Percentiles rank a stretch among this genome's conserved stretches.
Conservation (phyloP, 2,113 vertebrate species). For the Odobenus rosmarus region DNA sequence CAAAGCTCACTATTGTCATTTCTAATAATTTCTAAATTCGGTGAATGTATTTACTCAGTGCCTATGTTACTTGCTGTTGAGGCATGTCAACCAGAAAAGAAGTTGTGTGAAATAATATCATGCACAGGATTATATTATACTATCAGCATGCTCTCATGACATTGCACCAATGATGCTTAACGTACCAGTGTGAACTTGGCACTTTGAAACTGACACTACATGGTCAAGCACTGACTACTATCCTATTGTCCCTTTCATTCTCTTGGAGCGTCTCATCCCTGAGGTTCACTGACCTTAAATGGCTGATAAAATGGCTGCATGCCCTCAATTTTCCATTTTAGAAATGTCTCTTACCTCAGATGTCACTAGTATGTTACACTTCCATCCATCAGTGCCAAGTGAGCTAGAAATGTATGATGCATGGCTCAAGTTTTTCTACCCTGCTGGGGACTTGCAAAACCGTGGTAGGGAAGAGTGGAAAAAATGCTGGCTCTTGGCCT, state of each 20-base stretch:
- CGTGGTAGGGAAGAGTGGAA: neutral
- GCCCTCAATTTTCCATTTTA: neutral
- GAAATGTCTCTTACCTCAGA: neutral
- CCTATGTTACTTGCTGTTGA: neutral
- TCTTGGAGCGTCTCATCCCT: neutral
- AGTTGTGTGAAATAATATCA: neutral
- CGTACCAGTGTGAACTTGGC: neutral
- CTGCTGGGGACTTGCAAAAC: neutral
- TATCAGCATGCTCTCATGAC: neutral
- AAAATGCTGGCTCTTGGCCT: neutral
- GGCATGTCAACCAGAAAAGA: neutral
- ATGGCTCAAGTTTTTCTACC: neutral
- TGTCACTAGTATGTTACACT: neutral
- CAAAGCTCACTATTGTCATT: neutral
- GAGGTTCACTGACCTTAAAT: constrained; percentile 4
- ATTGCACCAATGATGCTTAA: neutral
- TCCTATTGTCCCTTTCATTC: neutral
- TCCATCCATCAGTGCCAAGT: neutral
- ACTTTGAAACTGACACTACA: neutral
- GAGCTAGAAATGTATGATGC: neutral
- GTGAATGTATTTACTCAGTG: neutral
- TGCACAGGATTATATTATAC: neutral
- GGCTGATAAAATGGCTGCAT: neutral
- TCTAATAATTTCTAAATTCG: neutral
- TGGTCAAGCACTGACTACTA: fast-evolving